Conservation (phyloP, 2,888 invertebrate species). For the Erebia aethiops region DNA sequence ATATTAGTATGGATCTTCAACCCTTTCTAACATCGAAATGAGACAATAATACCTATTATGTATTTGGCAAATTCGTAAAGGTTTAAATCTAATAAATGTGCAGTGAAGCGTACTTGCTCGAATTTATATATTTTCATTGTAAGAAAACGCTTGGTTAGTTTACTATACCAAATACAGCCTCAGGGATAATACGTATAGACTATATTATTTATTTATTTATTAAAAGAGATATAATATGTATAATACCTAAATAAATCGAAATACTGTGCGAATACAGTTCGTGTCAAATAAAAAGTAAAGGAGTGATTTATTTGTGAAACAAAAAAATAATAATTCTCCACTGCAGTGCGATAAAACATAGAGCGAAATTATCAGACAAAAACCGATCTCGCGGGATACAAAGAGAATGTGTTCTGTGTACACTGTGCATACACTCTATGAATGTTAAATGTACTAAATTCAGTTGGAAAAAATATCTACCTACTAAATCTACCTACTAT, state of each 20-base stretch:
- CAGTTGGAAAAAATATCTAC: slow-evolving; percentile 22
- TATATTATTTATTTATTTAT: no score
- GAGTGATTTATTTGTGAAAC: slow-evolving; percentile 18
- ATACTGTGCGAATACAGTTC: no score
- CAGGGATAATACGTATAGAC: background rate
- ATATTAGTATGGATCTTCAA: no score
- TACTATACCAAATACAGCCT: background rate
- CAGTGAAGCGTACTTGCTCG: no score
- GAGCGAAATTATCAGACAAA: slow-evolving; percentile 35
- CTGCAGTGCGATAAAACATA: slow-evolving; percentile 39
- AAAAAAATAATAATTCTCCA: slow-evolving; percentile 30
- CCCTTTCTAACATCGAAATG: no score
- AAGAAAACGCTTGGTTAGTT: background rate
- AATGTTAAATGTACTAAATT: slow-evolving; percentile 32
- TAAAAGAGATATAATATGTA: background rate
- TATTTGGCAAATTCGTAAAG: no score
- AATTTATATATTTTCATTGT: no score
- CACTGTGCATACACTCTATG: slow-evolving; percentile 18
- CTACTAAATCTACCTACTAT: background rate
- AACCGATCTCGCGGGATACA: slow-evolving; percentile 38
- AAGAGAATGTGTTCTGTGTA: slow-evolving; percentile 25
- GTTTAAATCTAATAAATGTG: no score
- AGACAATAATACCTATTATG: no score
- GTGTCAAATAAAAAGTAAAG: background rate
- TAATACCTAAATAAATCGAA: no score